Evolutionary conservation across 2,888 invertebrate genomes (phyloP).

Genomic region (Ectemnius cavifrons): DNA sequence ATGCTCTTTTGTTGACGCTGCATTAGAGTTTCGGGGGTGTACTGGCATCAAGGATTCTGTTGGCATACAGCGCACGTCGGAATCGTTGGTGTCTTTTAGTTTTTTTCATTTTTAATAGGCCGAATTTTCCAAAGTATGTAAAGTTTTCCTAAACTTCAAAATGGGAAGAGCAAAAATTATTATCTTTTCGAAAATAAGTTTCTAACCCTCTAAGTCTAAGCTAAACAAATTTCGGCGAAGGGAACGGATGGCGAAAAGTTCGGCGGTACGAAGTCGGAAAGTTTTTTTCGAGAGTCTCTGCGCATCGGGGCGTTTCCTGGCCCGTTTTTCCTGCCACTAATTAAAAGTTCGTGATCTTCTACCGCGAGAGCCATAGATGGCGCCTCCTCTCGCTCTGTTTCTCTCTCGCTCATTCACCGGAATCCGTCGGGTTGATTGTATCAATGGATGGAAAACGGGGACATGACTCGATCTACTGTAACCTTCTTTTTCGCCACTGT

Average conservation of each 20-base stretch:
- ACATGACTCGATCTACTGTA: constrained; percentile 28
- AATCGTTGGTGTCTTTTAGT: no score
- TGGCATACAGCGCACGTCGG: no score
- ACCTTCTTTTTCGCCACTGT: constrained; percentile 27
- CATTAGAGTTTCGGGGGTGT: no score
- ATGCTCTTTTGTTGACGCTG: no score
- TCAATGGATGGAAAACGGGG: constrained; percentile 43
- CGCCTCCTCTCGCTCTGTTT: constrained; percentile 51
- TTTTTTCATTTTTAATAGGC: no score
- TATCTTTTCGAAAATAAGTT: no score
- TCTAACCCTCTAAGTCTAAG: not conserved
- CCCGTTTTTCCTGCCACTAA: constrained; percentile 48
- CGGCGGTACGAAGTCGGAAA: not conserved
- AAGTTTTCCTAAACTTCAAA: no score
- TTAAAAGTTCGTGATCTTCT: constrained; percentile 63
- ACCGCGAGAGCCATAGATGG: constrained; percentile 5
- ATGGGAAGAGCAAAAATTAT: no score
- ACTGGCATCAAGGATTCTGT: no score
- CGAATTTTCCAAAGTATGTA: no score
- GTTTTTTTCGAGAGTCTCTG: no score
- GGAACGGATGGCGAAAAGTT: not conserved
- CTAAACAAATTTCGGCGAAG: not conserved
- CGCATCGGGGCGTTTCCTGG: constrained; percentile 4
- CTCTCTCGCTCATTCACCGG: constrained; percentile 30
- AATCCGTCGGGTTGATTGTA: constrained; percentile 36